phyloP scores from a whole-genome alignment of 2,113 vertebrate genomes.

The Mirounga angustirostris region DNA sequence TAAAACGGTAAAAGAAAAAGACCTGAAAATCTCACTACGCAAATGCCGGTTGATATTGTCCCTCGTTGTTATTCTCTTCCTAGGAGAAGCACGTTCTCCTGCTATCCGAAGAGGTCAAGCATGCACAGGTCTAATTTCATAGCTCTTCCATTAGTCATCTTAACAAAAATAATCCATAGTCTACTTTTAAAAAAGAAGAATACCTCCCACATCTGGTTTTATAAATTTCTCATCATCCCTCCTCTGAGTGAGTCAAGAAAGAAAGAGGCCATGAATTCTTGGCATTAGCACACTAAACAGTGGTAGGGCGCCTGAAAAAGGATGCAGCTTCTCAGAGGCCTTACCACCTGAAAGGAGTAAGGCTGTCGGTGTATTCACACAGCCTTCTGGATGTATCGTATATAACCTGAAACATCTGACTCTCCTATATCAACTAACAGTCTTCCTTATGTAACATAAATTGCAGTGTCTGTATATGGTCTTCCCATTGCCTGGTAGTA shows the following conservation, averaged over 20 bases:
- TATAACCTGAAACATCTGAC: slow-evolving; percentile 50
- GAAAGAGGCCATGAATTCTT: slow-evolving; percentile 32
- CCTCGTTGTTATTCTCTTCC: background rate
- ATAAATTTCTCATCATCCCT: background rate
- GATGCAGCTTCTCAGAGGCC: slow-evolving; percentile 46
- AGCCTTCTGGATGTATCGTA: slow-evolving; percentile 41
- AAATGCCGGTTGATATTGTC: background rate
- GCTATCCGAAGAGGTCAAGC: background rate
- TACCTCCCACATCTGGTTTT: background rate
- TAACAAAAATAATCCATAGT: background rate
- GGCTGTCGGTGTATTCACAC: background rate
- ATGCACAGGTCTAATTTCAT: background rate
- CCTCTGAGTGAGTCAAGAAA: background rate
- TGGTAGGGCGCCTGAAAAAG: background rate
- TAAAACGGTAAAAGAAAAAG: background rate
- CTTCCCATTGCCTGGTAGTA: slow-evolving; percentile 63
- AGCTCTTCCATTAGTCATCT: background rate
- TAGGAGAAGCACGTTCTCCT: background rate
- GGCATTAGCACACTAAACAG: slow-evolving; percentile 23
- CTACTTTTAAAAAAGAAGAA: background rate
- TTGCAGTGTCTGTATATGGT: slow-evolving; percentile 43
- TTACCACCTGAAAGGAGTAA: slow-evolving; percentile 27
- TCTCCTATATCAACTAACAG: slow-evolving; percentile 1
- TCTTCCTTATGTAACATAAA: slow-evolving; percentile 72
- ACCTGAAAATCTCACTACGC: background rate